Evolutionary conservation across 2,113 vertebrate species (phyloP), one percentile per base, ranked within the genome.

Genomic region (Micromys minutus): DNA sequence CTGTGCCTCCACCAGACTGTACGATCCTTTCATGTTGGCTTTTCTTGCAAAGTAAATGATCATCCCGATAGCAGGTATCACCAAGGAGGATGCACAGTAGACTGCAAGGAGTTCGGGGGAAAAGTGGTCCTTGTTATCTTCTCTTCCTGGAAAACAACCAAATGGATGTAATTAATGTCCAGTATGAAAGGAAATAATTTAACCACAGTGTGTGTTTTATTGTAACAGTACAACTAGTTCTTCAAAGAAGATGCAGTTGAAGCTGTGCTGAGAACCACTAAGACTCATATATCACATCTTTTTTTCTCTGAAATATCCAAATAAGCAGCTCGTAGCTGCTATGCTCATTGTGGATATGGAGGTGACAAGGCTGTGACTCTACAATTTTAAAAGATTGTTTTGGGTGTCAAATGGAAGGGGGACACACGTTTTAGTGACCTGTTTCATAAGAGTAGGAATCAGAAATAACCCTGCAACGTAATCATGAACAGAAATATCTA

Each of bases 21-120:
- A 99, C 10, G 98, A 99, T 31, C 98, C 98, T 95, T 98, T 98
- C 96, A 98, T 95, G 87, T 98, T 99, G 84, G 98, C 97, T 96
- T 97, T 98, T 93, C 98, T 98, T 76, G 98, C 98, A 83, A 98
- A 90, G 65, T 98, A 98, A 90, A 98, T 83, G 83, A 98, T 96
- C 96, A 98, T 57, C 45, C 98, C 98, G 55, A 90, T 94, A 74
- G 94, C 88, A 15, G 98, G 98, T 65, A 98, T 96, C 0, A 95
- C 96, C 65, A 98, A 69, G 63, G 97, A 97, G 86, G 97, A 93
- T 76, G 93, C 95, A 74, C 94, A 96, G 29, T 98, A 98, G 39
- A 98, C 96, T 5, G 97, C 85, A 16, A 98, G 94, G 39, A 98
- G 90, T 69, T 97, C 3, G 2, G 97, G 94, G 71, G 97, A 96